Base-by-base conservation (phyloP, 2,888 invertebrate genomes). In the Euzetes globulus region DNA sequence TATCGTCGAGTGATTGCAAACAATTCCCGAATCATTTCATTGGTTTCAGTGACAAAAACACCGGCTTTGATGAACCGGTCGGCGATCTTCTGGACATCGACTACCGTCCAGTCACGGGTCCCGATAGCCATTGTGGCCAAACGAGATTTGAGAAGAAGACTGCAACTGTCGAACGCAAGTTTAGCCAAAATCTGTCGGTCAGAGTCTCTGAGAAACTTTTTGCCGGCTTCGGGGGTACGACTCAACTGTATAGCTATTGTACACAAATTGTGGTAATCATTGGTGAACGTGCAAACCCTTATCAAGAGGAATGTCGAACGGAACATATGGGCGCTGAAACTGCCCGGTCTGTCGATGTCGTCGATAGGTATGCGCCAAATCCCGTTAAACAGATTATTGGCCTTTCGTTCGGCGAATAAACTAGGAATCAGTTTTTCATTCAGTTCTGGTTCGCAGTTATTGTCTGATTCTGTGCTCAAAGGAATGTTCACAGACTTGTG, bases 281-380 rank as follows among this genome's bases (percentile, higher is more conserved):
- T 88, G 47, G 89, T 88, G 80, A 90, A 89, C 79, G 88, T 87
- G 55, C 94, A 84, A 76, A 94, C 88, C 82, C 92, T 90, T 84
- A 94, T 86, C 7, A 94, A 85, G 45, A 95, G 87, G 27, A 88
- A 86, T 1, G 94, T 88, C 78, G 91, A 91, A 75, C 92, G 88
- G 77, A 89, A 90, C 89, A 96, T 91, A 81, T 96, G 95, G 47
- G 92, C 89, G 0, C 92, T 90, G 81, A 97, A 91, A 78, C 92
- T 91, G 3, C 96, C 96, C 0, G 93, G 89, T 76, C 96, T 87
- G 81, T 96, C 95, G 58, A 96, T 90, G 85, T 97, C 96, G 75
- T 87, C 87, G 1, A 89, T 87, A 0, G 94, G 94, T 81, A 94
- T 92, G 79, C 93, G 87, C 95, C 95, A 96, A 75, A 96, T 90